These are phyloP conservation scores for Caenorhabditis zanzibari DNA, from an alignment of 2,888 invertebrate species.

Conservation along the genomic window DNA sequence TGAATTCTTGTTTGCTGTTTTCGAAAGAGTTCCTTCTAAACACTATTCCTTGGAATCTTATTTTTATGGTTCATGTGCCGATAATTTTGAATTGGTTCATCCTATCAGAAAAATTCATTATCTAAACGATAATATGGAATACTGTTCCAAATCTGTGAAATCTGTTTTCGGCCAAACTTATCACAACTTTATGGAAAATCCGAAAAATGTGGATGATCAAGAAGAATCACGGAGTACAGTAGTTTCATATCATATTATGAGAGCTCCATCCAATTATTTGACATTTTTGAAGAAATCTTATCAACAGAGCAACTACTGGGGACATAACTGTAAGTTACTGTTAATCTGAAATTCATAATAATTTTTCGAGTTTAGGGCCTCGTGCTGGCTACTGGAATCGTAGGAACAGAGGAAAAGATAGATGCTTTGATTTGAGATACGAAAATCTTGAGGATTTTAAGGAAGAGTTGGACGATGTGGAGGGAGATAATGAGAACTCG, in stretches of 20 bases:
- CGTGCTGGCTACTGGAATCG: slow-evolving; percentile 27
- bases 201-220: not conserved
- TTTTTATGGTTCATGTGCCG: not conserved
- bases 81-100: slow-evolving; percentile 4
- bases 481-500: not conserved
- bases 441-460: slow-evolving; percentile 6
- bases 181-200: not conserved
- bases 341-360: not conserved
- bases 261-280: slow-evolving; percentile 11
- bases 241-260: not conserved
- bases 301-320: slow-evolving; percentile 1
- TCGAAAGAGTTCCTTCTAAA: not conserved
- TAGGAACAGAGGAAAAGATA: not conserved
- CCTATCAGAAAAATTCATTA: slow-evolving; percentile 1
- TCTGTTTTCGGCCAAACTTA: not conserved
- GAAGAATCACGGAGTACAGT: not conserved
- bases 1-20: not conserved
- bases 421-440: not conserved
- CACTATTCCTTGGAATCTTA: not conserved
- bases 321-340: slow-evolving; percentile 7
- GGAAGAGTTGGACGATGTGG: not conserved
- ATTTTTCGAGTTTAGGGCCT: not conserved
- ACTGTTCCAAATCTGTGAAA: not conserved
- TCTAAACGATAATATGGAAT: not conserved
- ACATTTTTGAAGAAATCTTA: not conserved